A percentile compares a stretch with the other conserved stretches of the same genome.
phyloP scores from a whole-genome alignment of 2,888 invertebrate species.

The Agapostemon virescens region DNA sequence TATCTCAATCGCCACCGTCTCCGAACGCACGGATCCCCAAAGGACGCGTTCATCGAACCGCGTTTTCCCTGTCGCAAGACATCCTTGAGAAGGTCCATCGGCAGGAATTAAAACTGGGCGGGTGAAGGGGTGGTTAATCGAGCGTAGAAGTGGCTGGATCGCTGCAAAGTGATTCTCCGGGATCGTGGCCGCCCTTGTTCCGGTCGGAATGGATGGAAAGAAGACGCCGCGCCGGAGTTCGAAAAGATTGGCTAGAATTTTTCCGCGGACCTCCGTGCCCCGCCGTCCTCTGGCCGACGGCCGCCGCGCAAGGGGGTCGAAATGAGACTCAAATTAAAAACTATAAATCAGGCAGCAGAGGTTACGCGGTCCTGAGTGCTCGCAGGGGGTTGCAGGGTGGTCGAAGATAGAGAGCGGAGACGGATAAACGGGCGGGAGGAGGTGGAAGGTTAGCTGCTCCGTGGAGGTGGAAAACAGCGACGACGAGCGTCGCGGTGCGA shows the following conservation, averaged over 20 bases:
- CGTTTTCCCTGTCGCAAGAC: conserved; percentile 20
- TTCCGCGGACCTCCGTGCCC: conserved; percentile 52
- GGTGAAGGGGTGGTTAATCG: conserved; percentile 47
- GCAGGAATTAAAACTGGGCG: conserved; percentile 50
- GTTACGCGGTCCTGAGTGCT: conserved; percentile 59
- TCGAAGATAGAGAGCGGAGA: conserved; percentile 45
- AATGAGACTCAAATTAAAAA: conserved; percentile 77
- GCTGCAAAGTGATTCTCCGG: conserved; percentile 58
- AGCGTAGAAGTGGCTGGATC: conserved; percentile 57
- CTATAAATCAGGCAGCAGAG: conserved; percentile 75
- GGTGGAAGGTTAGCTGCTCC: not conserved
- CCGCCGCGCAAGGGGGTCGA: conserved; percentile 61
- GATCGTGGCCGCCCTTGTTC: conserved; percentile 22
- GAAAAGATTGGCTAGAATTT: conserved; percentile 72
- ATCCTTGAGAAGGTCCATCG: conserved; percentile 42
- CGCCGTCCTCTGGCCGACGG: not conserved
- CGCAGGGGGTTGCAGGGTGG: conserved; percentile 34
- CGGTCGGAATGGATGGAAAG: conserved; percentile 9
- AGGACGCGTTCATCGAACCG: conserved; percentile 31
- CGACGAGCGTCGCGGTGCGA: conserved; percentile 30
- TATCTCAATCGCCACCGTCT: conserved; percentile 46
- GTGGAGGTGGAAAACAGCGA: not conserved
- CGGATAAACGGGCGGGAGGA: conserved; percentile 50
- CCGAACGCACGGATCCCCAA: conserved; percentile 28
- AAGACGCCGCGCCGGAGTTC: conserved; percentile 69